These are phyloP conservation scores for Synanceia verrucosa DNA, from an alignment of 2,797 vertebrate species.

Conservation along the genomic window DNA sequence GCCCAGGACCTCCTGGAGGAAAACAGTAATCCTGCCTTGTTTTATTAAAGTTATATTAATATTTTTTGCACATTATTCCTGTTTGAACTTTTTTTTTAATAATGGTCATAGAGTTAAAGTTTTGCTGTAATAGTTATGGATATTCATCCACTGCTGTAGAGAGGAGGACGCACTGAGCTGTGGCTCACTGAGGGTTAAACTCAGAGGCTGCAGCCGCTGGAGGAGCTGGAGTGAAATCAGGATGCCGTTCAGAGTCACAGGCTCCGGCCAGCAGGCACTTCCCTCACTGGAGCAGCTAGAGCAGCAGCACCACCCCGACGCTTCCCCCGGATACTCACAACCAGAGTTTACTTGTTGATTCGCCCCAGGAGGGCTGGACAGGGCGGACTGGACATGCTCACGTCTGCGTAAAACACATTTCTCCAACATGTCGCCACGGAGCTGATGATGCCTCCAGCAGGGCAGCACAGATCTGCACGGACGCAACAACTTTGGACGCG, in stretches of 20 bases:
- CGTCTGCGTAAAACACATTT: not conserved
- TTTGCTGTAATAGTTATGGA: not conserved
- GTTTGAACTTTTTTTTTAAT: not conserved
- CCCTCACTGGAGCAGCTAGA: slow-evolving; percentile 39
- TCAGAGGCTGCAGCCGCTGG: slow-evolving; percentile 60
- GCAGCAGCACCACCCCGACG: slow-evolving; percentile 17
- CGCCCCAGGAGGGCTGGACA: not conserved
- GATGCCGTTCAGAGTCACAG: slow-evolving; percentile 57
- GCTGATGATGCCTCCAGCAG: slow-evolving; percentile 52
- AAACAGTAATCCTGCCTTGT: not conserved
- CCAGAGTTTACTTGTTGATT: slow-evolving; percentile 77
- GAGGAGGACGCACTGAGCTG: not conserved
- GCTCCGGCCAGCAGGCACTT: slow-evolving; percentile 34
- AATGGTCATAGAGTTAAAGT: not conserved
- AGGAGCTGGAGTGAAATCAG: slow-evolving; percentile 65
- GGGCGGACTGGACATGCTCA: slow-evolving; percentile 4
- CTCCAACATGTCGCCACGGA: slow-evolving; percentile 50
- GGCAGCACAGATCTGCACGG: slow-evolving; percentile 30
- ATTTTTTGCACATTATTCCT: not conserved
- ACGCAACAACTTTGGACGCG: slow-evolving; percentile 49
- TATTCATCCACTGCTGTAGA: not conserved
- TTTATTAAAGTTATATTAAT: not conserved
- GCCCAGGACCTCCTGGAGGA: not conserved
- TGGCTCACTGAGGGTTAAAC: slow-evolving; percentile 70
- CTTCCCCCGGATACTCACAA: slow-evolving; percentile 11